These are phyloP conservation scores for Rhincodon typus DNA, from an alignment of 2,797 vertebrate genomes.

Conservation along the genomic window DNA sequence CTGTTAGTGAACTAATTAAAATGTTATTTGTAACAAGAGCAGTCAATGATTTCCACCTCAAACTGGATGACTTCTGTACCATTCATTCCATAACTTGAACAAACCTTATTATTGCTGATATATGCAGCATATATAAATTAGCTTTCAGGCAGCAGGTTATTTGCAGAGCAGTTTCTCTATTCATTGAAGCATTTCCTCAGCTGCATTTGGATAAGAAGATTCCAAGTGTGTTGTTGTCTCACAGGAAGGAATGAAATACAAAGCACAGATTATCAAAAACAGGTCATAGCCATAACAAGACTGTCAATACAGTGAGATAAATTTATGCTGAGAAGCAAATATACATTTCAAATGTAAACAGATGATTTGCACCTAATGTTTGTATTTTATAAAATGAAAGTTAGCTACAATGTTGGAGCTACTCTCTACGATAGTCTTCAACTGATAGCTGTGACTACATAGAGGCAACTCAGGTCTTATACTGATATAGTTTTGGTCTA, in stretches of 20 bases:
- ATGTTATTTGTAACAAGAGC: not conserved
- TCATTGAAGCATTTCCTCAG: not conserved
- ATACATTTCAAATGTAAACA: not conserved
- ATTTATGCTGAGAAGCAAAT: not conserved
- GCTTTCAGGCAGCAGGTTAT: not conserved
- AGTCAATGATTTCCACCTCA: not conserved
- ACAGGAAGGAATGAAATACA: not conserved
- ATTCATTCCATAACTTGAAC: not conserved
- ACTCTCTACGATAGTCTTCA: not conserved
- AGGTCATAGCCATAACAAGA: too few species aligned
- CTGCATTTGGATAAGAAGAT: not conserved
- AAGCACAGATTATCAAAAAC: too few species aligned
- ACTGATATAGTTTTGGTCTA: not conserved
- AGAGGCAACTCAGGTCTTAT: not conserved
- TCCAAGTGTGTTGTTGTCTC: not conserved
- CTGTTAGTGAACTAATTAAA: not conserved
- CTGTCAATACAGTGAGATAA: not conserved
- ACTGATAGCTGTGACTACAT: not conserved
- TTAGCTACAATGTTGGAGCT: not conserved
- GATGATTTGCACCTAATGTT: not conserved
- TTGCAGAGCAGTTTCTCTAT: not conserved
- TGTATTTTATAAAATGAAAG: not conserved
- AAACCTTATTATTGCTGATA: not conserved
- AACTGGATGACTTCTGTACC: not conserved
- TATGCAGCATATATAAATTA: not conserved